These are phyloP conservation scores for Pyrocephalus nanus DNA, from an alignment of 2,797 vertebrate genomes.

Conservation along the genomic window DNA sequence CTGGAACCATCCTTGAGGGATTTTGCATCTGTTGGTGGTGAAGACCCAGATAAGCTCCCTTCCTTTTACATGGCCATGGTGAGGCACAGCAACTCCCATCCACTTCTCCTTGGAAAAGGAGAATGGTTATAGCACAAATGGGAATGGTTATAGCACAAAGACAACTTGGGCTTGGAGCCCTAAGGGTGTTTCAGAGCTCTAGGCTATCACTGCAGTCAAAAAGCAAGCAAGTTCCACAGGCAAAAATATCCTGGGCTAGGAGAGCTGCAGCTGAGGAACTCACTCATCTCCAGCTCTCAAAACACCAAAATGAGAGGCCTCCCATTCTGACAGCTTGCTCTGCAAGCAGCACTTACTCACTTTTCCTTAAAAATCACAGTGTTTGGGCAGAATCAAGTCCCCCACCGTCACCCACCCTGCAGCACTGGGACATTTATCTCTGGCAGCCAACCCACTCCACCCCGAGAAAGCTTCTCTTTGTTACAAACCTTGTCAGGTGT, in stretches of 20 bases:
- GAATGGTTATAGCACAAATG: not conserved
- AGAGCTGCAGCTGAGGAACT: not conserved
- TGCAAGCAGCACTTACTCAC: not conserved
- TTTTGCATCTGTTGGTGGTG: not conserved
- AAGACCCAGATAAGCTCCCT: not conserved
- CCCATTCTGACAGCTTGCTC: not conserved
- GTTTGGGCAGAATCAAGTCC: conserved; percentile 19
- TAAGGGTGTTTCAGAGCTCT: not conserved
- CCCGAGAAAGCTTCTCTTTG: not conserved
- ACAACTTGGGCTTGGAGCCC: not conserved
- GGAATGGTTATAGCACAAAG: not conserved
- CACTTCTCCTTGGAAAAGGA: not conserved
- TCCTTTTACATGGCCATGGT: not conserved
- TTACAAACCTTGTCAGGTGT: too few species aligned
- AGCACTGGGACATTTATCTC: not conserved
- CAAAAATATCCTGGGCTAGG: not conserved
- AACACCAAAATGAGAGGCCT: not conserved
- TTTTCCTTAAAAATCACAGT: not conserved
- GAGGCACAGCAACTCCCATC: not conserved
- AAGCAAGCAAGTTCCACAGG: not conserved
- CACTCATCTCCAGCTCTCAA: not conserved
- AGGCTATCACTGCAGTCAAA: not conserved
- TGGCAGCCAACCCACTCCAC: not conserved
- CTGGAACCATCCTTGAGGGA: not conserved
- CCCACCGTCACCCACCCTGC: not conserved